Evolutionary conservation across 2,113 vertebrate species (phyloP), one percentile per base, ranked within the genome.

Genomic region (Lamprologus lemairii): DNA sequence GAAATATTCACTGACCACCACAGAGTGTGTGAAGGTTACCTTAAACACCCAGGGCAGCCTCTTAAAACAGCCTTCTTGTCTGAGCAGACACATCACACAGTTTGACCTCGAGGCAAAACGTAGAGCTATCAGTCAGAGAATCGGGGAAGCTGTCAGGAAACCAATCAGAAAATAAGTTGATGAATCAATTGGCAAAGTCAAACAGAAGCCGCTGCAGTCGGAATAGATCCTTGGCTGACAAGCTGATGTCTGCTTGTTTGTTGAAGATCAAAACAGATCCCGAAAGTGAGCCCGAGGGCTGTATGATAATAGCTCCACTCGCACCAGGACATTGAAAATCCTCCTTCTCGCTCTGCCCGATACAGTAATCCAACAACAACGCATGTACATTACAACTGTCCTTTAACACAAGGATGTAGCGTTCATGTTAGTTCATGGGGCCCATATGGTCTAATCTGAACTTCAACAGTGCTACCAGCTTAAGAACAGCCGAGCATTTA

Each of bases 31-130:
- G 82, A 88, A 79, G 83, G 90, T 93, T 91, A 93, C 94, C 91
- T 93, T 93, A 49, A 95, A 87, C 40, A 91, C 89, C 86, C 90
- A 89, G 47, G 83, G 89, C 17, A 75, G 87, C 92, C 58, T 94
- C 91, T 81, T 35, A 91, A 82, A 91, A 94, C 87, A 78, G 88
- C 78, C 55, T 26, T 92, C 51, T 92, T 92, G 86, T 96, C 90
- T 86, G 90, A 87, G 68, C 93, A 94, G 88, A 95, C 87, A 82
- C 94, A 94, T 94, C 85, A 91, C 93, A 91, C 93, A 93, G 86
- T 95, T 95, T 80, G 94, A 96, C 89, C 95, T 95, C 79, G 23
- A 87, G 82, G 89, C 80, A 78, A 58, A 60, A 88, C 81, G 88
- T 78, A 65, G 86, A 90, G 89, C 91, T 81, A 89, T 93, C 92